A percentile compares a stretch with the other conserved stretches of the same genome.
These are phyloP conservation scores for Trididemnum miniatum DNA, from an alignment of 23 tunicate genomes.

Conservation along the genomic window DNA sequence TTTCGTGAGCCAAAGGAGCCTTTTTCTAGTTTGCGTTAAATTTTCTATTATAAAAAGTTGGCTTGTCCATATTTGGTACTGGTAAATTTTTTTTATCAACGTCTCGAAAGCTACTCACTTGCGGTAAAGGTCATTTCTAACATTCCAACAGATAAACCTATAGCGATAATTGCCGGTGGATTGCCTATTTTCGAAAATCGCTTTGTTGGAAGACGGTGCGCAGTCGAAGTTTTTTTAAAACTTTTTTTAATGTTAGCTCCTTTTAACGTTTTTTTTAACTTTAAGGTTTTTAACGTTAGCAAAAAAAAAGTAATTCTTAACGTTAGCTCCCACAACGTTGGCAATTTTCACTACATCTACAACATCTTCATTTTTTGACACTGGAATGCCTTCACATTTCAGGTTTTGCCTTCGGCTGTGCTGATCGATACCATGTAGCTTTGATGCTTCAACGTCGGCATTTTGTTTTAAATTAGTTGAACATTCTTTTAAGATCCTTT, in stretches of 20 bases:
- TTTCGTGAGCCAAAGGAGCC: background rate
- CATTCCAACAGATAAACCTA: background rate
- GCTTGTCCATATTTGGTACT: background rate
- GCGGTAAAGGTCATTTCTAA: background rate
- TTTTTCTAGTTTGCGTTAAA: background rate
- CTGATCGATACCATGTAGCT: background rate
- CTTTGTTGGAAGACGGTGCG: background rate
- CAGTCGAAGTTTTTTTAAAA: background rate
- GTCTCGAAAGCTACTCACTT: background rate
- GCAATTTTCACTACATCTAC: background rate
- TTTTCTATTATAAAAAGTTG: background rate
- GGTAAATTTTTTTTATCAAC: background rate
- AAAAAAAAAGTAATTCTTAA: too few relatives aligned
- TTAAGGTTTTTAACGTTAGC: too few relatives aligned
- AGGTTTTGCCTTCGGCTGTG: background rate
- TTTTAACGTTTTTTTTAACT: too few relatives aligned
- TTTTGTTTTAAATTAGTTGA: background rate
- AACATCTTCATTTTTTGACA: background rate
- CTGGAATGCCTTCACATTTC: background rate
- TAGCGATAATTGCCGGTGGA: background rate
- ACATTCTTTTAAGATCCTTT: background rate
- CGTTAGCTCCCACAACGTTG: background rate
- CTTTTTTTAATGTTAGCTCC: too few relatives aligned
- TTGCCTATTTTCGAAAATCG: background rate
- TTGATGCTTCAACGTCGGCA: background rate